Evolutionary conservation across 2,888 invertebrate species (phyloP).

Genomic region (Sphaerophoria taeniata): DNA sequence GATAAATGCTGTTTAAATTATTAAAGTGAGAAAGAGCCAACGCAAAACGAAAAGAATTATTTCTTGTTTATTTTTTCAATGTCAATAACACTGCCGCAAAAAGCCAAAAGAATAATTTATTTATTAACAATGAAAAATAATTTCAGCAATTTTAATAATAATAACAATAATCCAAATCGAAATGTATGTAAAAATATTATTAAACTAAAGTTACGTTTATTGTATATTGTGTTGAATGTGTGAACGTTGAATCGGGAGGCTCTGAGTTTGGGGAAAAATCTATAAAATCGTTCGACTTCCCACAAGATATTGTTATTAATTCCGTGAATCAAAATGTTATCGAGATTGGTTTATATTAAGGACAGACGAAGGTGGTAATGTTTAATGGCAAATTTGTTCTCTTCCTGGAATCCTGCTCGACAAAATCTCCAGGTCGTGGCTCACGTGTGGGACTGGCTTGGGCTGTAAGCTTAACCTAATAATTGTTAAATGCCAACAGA

Average conservation of each 20-base stretch:
- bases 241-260: background rate
- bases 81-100: conserved; percentile 71
- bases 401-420: background rate
- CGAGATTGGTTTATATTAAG: conserved; percentile 56
- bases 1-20: conserved; percentile 25
- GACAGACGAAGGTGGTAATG: background rate
- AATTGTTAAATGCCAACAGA: too few species aligned
- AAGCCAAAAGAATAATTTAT: conserved; percentile 54
- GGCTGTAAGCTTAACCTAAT: too few species aligned
- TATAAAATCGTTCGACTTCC: conserved; percentile 57
- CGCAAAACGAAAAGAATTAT: conserved; percentile 46
- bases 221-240: conserved; percentile 4
- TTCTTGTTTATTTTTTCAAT: conserved; percentile 75
- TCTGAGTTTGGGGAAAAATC: conserved; percentile 60
- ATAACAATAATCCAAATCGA: conserved; percentile 18
- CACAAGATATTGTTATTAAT: conserved; percentile 42
- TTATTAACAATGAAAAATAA: conserved; percentile 62
- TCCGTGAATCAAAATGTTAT: conserved; percentile 60
- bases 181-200: conserved; percentile 23
- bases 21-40: conserved; percentile 56
- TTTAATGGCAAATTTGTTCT: background rate
- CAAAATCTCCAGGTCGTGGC: background rate
- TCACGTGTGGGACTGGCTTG: too few species aligned
- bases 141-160: conserved; percentile 29
- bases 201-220: background rate